Evolutionary conservation across 2,113 vertebrate species (phyloP), one percentile per base, ranked within the genome.

Genomic region (Channa argus): DNA sequence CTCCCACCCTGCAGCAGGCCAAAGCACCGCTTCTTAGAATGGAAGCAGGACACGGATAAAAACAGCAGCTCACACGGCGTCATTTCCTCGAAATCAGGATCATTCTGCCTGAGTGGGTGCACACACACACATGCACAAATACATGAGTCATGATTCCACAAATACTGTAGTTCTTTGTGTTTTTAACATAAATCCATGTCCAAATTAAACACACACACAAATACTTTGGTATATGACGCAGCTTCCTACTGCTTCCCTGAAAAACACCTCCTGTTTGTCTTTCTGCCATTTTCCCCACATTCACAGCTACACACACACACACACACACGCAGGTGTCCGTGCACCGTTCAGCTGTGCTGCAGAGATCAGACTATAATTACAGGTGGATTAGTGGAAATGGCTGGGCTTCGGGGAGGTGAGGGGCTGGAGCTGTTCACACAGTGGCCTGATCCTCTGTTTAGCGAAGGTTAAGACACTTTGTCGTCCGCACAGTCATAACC

Each of bases 301-400:
- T 24, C 11, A 55, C 37, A 24, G 15, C 13, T 24, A 39, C 47
- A 46, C 45, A 74, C 54, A 51, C 44, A 45, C n/a, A 9, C 13
- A 41, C 44, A 38, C 12, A 9, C n/a, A 0, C 43, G 1, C 69
- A 60, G 72, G 72, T 77, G 68, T 34, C 44, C 8, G 1, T 14
- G 1, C 55, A 50, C 46, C 54, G 24, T 44, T 66, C 53, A 59
- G 55, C 63, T 8, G 1, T 4, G 69, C 60, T 0, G 52, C 58
- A 68, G 64, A 75, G 82, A 64, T 81, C 80, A 63, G 77, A 5
- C 33, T 64, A 43, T 78, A 82, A 86, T 88, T 86, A 88, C 1
- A 38, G 74, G 0, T 2, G 68, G 84, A 82, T 88, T 86, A 86
- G 0, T 59, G 39, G 46, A 62, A 67, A 39, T 9, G 55, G 50